Evolutionary conservation across 2,888 invertebrate species (phyloP), one percentile per base, ranked within the genome.

Genomic region (Eumerus sabulonum): DNA sequence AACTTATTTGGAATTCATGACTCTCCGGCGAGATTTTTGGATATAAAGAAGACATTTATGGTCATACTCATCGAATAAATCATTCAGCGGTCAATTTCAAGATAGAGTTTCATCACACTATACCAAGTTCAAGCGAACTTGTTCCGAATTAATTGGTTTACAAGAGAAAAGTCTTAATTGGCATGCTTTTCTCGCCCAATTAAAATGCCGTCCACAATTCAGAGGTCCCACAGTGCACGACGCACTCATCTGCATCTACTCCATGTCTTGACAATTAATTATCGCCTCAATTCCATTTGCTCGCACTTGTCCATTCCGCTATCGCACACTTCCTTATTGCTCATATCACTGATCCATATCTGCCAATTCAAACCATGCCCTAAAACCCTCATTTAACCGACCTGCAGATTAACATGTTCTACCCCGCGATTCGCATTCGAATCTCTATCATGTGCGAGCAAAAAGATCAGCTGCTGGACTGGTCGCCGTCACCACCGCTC

Each of bases 401-500:
- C 79, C 57, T 45, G 16, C 50, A 68, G 73, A 70, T 63, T 70
- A 76, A 19, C 70, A 48, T 74, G 48, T 47, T 47, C 47, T 38
- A 38, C 18, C 42, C 44, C 40, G 18, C 19, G 3, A 14, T 51
- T 40, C 35, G n/a, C 45, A 19, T 27, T 36, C 44, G 47, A 18
- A 76, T 71, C 72, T 16, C 56, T 14, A 19, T 36, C 50, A 35
- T 27, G 7, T 2, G 2, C 27, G 3, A 27, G 27, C 27, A 2
- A 27, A 7, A 27, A 73, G 70, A 79, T 79, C 79, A 74, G 73
- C 79, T 79, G 74, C n/a, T n/a, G n/a, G n/a, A n/a, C n/a, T 45
- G 27, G 13, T 14, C 13, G 14, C 27, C 27, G 27, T 7, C 27
- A 27, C 7, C 27, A 27, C 7, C 27, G 27, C 27, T 27, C 64